phyloP scores from a whole-genome alignment of 2,797 vertebrate species.

The Malacoraja senta region DNA sequence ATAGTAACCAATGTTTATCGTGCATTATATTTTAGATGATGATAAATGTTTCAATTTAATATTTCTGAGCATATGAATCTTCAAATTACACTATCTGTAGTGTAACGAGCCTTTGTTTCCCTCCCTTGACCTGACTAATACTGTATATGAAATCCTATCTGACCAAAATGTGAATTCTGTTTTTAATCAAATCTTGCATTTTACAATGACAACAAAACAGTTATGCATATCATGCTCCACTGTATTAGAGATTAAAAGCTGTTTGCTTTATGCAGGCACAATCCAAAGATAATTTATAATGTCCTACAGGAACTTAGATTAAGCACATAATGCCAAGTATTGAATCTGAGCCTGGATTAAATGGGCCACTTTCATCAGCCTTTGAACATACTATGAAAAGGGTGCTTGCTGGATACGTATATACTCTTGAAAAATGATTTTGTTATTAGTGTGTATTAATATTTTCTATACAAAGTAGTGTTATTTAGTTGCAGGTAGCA shows the following conservation, averaged over 20 bases:
- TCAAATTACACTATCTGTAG: background rate
- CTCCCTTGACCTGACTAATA: background rate
- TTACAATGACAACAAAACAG: background rate
- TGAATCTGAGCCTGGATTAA: constrained; percentile 27
- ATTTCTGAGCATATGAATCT: background rate
- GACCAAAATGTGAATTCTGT: background rate
- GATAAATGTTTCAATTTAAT: background rate
- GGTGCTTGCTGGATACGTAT: background rate
- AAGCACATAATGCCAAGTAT: constrained; percentile 15
- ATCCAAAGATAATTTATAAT: constrained; percentile 16
- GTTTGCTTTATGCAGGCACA: constrained; percentile 16
- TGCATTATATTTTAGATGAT: background rate
- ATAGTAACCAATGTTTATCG: background rate
- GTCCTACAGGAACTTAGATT: constrained; percentile 23
- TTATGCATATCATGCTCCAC: background rate
- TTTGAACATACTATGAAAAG: constrained; percentile 17
- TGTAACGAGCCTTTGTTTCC: background rate
- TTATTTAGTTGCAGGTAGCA: background rate
- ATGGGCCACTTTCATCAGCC: background rate
- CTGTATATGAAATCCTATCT: background rate
- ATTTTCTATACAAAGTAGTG: background rate
- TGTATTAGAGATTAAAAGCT: background rate
- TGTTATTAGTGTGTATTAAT: background rate
- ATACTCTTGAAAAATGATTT: constrained; percentile 4
- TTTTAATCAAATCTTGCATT: background rate